Evolutionary conservation across 2,797 vertebrate genomes (phyloP).

Genomic region (Morelia viridis): DNA sequence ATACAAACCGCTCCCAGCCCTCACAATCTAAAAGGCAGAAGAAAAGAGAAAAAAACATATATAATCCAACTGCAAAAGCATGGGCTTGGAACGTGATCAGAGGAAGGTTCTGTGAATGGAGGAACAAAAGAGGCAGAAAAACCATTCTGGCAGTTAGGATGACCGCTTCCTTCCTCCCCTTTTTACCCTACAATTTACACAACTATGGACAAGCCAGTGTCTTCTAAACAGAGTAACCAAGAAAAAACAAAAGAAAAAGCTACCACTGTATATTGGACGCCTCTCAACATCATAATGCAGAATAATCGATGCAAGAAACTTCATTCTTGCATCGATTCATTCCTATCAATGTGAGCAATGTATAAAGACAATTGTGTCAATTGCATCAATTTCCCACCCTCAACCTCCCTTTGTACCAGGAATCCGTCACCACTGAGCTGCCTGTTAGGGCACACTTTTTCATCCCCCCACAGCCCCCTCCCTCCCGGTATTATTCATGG

Average conservation of each 20-base stretch:
- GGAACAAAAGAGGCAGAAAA: background rate
- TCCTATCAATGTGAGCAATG: background rate
- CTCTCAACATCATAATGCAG: slow-evolving; percentile 15
- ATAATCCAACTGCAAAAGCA: background rate
- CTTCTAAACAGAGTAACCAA: background rate
- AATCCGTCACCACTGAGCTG: background rate
- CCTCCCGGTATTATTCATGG: background rate
- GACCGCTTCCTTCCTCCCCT: background rate
- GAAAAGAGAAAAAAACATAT: too few relatives aligned
- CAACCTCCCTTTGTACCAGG: background rate
- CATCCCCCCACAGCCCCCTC: background rate
- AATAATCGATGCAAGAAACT: background rate
- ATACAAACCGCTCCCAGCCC: background rate
- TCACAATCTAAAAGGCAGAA: background rate
- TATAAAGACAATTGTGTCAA: background rate
- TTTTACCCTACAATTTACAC: background rate
- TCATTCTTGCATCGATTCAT: background rate
- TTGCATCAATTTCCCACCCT: background rate
- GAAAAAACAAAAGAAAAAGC: background rate
- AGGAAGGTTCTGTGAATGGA: background rate
- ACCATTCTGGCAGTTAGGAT: background rate
- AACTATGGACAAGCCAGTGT: background rate
- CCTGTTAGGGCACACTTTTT: background rate
- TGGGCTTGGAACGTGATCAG: background rate
- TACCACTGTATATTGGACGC: background rate